Conservation (phyloP, 2,888 invertebrate genomes). For the Leptinotarsa peninsularis region DNA sequence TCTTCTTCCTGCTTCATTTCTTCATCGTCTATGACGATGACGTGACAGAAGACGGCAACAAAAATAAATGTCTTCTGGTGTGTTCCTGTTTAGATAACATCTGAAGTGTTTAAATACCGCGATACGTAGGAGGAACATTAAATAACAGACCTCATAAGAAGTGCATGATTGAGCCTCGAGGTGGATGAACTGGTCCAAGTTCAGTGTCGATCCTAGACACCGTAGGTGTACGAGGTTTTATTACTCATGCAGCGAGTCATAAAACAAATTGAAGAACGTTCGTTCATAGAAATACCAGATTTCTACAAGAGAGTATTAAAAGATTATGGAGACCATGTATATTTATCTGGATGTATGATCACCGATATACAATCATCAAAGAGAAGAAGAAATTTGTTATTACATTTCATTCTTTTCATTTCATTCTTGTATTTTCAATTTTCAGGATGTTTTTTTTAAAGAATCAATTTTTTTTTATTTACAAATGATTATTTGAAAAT, state of each 20-base stretch:
- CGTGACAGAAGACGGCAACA: not conserved
- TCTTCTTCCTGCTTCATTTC: not conserved
- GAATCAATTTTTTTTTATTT: too few species aligned
- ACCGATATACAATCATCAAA: not conserved
- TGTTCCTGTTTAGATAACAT: conserved; percentile 27
- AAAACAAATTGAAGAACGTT: not conserved
- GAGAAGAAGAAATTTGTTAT: too few species aligned
- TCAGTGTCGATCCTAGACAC: conserved; percentile 19
- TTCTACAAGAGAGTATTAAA: not conserved
- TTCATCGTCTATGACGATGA: conserved; percentile 5
- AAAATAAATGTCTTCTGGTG: not conserved
- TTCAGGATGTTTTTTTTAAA: too few species aligned
- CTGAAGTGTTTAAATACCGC: conserved; percentile 43
- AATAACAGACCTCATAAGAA: conserved; percentile 27
- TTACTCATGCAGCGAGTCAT: not conserved
- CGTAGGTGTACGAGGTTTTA: conserved; percentile 5
- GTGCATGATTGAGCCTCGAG: conserved; percentile 54
- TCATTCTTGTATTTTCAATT: too few species aligned
- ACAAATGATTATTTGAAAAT: too few species aligned
- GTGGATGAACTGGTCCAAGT: conserved; percentile 55
- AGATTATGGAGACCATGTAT: not conserved
- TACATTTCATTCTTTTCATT: too few species aligned
- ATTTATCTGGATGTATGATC: not conserved
- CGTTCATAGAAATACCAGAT: not conserved
- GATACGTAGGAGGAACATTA: conserved; percentile 55